Evolutionary conservation across 2,113 vertebrate genomes (phyloP).

Genomic region (Oncorhynchus kisutch): DNA sequence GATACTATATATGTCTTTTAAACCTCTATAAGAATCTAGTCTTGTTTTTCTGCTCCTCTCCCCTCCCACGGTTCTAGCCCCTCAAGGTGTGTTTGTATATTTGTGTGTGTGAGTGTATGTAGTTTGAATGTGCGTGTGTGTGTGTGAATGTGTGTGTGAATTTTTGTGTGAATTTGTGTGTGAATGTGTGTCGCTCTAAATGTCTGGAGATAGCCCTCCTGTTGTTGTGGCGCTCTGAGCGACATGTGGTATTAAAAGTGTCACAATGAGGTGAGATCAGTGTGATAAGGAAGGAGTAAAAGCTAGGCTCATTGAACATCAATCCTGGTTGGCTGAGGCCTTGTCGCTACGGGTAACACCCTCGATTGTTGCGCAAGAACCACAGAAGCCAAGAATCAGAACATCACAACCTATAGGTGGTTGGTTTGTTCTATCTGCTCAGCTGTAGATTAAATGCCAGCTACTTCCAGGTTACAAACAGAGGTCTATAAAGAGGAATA

Average conservation of each 20-base stretch:
- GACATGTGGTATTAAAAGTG: slow-evolving; percentile 61
- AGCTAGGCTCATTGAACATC: slow-evolving; percentile 69
- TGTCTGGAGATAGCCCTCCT: neutral
- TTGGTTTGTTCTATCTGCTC: too few relatives aligned
- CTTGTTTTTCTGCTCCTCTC: slow-evolving; percentile 40
- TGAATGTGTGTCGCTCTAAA: slow-evolving; percentile 11
- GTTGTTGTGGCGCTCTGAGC: slow-evolving; percentile 44
- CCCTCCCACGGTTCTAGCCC: slow-evolving; percentile 12
- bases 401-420: too few relatives aligned
- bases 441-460: too few relatives aligned
- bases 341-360: neutral
- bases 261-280: slow-evolving; percentile 49
- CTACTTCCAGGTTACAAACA: too few relatives aligned
- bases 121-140: slow-evolving; percentile 2
- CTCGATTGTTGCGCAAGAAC: neutral
- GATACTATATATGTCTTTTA: slow-evolving; percentile 37
- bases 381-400: neutral
- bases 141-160: slow-evolving; percentile 3
- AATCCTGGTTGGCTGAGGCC: slow-evolving; percentile 44
- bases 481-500: too few relatives aligned
- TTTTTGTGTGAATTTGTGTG: slow-evolving; percentile 1
- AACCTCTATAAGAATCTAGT: slow-evolving; percentile 46
- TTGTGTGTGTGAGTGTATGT: slow-evolving; percentile 9
- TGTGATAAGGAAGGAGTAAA: slow-evolving; percentile 60
- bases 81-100: slow-evolving; percentile 8